These are phyloP conservation scores for Patella depressa DNA, from an alignment of 2,888 invertebrate species.

Conservation along the genomic window DNA sequence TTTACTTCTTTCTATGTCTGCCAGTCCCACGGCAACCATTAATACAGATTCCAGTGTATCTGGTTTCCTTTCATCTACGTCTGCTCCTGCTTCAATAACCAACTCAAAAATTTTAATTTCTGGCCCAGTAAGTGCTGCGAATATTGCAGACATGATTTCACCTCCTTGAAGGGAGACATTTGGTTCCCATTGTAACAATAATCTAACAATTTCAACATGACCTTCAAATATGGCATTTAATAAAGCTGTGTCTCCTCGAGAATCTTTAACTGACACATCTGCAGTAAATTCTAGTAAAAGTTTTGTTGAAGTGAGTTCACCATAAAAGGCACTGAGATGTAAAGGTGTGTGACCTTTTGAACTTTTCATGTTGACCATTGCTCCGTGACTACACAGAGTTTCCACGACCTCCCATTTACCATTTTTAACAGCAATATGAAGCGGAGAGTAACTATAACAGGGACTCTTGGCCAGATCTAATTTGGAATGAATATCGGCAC, in stretches of 20 bases:
- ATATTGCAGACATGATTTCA: constrained; percentile 7
- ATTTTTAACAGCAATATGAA: constrained; percentile 46
- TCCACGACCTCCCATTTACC: constrained; percentile 36
- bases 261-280: neutral
- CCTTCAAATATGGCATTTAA: neutral
- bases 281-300: neutral
- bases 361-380: constrained; percentile 14
- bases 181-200: constrained; percentile 27
- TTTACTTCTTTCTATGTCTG: constrained; percentile 13
- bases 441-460: constrained; percentile 39
- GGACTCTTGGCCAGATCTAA: constrained; percentile 32
- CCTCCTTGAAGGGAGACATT: constrained; percentile 6
- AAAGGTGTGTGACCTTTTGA: constrained; percentile 12
- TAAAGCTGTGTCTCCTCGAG: neutral
- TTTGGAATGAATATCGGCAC: constrained; percentile 39
- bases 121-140: constrained; percentile 44
- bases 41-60: constrained; percentile 22
- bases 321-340: neutral
- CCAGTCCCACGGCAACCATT: constrained; percentile 24
- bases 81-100: constrained; percentile 38
- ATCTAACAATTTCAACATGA: constrained; percentile 30
- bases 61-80: constrained; percentile 31
- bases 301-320: neutral
- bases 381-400: constrained; percentile 29
- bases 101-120: constrained; percentile 36